Conservation (phyloP, 2,888 invertebrate genomes). For the Nesidiocoris tenuis region DNA sequence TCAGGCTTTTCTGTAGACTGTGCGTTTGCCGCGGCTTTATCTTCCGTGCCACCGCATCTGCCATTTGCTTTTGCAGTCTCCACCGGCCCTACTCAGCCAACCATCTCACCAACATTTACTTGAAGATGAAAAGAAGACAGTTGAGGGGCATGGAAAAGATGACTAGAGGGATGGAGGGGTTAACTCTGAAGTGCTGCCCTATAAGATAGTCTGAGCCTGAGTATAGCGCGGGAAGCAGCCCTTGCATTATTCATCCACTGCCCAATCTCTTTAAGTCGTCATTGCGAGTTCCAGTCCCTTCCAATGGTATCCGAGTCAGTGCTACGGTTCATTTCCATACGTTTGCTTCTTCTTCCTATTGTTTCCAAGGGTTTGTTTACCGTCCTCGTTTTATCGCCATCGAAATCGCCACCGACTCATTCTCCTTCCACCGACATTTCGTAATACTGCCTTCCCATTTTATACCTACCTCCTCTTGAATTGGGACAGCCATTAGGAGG, state of each 20-base stretch:
- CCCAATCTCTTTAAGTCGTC: slow-evolving; percentile 39
- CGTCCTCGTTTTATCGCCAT: slow-evolving; percentile 14
- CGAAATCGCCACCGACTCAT: not conserved
- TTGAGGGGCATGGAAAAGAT: slow-evolving; percentile 9
- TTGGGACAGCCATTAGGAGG: not conserved
- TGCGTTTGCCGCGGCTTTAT: not conserved
- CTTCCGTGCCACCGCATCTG: not conserved
- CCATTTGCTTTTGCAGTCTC: not conserved
- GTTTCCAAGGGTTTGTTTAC: slow-evolving; percentile 23
- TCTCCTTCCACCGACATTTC: not conserved
- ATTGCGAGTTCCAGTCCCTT: slow-evolving; percentile 17
- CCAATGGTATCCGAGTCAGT: not conserved
- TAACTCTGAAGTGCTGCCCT: not conserved
- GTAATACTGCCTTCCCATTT: not conserved
- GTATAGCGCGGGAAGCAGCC: slow-evolving; percentile 15
- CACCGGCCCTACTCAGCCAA: not conserved
- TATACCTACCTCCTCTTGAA: not conserved
- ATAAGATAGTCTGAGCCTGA: not conserved
- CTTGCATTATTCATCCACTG: slow-evolving; percentile 33
- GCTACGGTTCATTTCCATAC: slow-evolving; percentile 27
- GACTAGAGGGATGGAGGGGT: not conserved
- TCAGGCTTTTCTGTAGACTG: not conserved
- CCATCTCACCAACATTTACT: slow-evolving; percentile 2
- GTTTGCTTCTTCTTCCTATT: slow-evolving; percentile 27
- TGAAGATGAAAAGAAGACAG: slow-evolving; percentile 11